Conservation (phyloP, 2,797 vertebrate genomes). For the Naso thynnoides region DNA sequence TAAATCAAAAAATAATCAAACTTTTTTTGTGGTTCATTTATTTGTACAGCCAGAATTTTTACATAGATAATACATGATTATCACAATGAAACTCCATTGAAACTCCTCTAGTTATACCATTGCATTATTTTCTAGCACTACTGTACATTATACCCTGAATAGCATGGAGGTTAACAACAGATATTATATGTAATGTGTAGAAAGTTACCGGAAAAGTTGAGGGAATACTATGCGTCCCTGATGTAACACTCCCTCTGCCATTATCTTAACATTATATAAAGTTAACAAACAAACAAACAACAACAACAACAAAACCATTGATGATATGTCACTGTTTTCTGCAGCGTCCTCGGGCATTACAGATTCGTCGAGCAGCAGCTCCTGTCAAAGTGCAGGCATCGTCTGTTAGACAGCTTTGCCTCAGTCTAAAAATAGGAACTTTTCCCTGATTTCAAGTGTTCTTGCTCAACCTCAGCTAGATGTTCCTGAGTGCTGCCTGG, state of each 20-base stretch:
- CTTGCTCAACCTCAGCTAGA: slow-evolving; percentile 25
- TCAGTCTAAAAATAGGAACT: slow-evolving; percentile 53
- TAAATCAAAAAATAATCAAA: too few species aligned
- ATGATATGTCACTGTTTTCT: slow-evolving; percentile 25
- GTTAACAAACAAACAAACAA: too few species aligned
- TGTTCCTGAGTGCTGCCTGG: slow-evolving; percentile 13
- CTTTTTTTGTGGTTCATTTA: not conserved
- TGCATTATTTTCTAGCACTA: not conserved
- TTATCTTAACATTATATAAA: slow-evolving; percentile 8
- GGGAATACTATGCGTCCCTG: not conserved
- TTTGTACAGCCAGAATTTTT: not conserved
- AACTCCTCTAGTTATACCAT: not conserved
- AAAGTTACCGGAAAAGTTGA: not conserved
- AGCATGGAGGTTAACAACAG: not conserved
- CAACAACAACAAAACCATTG: not conserved
- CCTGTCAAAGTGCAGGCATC: slow-evolving; percentile 36
- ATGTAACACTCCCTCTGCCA: slow-evolving; percentile 4
- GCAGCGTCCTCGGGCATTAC: slow-evolving; percentile 11
- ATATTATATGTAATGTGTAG: not conserved
- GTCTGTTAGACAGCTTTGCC: slow-evolving; percentile 13
- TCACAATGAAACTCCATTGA: not conserved
- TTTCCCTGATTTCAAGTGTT: slow-evolving; percentile 35
- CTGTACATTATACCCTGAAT: not conserved
- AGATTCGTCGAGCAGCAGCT: slow-evolving; percentile 37
- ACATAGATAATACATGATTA: not conserved